Evolutionary conservation across 2,888 invertebrate species (phyloP).

Genomic region (Tupiocoris notatus): DNA sequence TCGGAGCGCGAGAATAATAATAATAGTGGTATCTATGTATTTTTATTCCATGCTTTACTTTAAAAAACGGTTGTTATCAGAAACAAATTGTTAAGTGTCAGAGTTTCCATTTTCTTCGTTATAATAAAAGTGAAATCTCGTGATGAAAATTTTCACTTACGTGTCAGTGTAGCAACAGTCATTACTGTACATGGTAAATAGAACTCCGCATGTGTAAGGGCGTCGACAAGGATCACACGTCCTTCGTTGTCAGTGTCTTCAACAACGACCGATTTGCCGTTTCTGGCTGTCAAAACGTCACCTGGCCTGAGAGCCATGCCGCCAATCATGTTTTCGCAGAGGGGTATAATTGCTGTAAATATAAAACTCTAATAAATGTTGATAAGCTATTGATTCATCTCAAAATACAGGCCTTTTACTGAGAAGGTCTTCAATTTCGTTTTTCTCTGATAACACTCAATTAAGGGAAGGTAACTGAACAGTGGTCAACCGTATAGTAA

Average conservation of each 20-base stretch:
- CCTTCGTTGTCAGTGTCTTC: conserved; percentile 61
- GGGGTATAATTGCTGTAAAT: conserved; percentile 54
- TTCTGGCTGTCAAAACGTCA: conserved; percentile 56
- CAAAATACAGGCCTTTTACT: too few relatives aligned
- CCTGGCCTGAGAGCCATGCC: conserved; percentile 61
- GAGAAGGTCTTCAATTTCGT: too few relatives aligned
- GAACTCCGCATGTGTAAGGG: conserved; percentile 56
- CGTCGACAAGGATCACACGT: conserved; percentile 54
- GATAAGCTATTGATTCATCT: background rate
- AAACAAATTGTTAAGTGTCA: too few relatives aligned
- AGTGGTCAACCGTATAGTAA: too few relatives aligned
- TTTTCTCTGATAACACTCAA: too few relatives aligned
- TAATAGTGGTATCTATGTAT: too few relatives aligned
- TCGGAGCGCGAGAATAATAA: too few relatives aligned
- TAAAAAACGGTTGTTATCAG: too few relatives aligned
- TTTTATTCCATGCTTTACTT: too few relatives aligned
- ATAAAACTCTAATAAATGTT: background rate
- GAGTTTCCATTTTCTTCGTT: too few relatives aligned
- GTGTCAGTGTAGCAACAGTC: conserved; percentile 68
- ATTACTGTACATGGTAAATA: conserved; percentile 64
- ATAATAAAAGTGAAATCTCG: too few relatives aligned
- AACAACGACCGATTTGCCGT: conserved; percentile 64
- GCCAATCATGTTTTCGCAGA: conserved; percentile 58
- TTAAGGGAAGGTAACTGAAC: too few relatives aligned
- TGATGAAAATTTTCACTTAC: conserved; percentile 52